phyloP scores from a whole-genome alignment of 1,140 invertebrate species.

The Drosophila ficusphila region DNA sequence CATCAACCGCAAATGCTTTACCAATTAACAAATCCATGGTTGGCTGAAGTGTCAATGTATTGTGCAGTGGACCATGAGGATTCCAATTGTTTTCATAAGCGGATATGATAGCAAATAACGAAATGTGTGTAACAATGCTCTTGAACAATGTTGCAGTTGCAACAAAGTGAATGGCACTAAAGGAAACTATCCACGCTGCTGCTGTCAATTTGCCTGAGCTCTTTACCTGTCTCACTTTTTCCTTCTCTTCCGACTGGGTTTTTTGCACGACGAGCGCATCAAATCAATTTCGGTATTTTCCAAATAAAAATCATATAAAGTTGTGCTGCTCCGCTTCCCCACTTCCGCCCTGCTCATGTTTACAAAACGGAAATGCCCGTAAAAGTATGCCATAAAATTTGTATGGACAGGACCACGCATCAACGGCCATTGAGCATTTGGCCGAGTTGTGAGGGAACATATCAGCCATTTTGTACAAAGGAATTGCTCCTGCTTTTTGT shows the following conservation, averaged over 20 bases:
- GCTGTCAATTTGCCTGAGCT: slow-evolving; percentile 24
- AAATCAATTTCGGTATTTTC: slow-evolving; percentile 74
- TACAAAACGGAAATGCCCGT: slow-evolving; percentile 72
- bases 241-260: neutral
- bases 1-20: slow-evolving; percentile 4
- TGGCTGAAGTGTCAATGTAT: slow-evolving; percentile 6
- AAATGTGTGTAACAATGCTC: neutral
- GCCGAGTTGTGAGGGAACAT: slow-evolving; percentile 16
- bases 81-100: slow-evolving; percentile 21
- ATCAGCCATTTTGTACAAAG: slow-evolving; percentile 49
- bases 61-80: neutral
- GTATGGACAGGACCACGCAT: slow-evolving; percentile 66
- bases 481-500: slow-evolving; percentile 34
- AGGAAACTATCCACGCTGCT: slow-evolving; percentile 7
- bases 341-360: slow-evolving; percentile 36
- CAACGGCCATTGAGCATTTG: slow-evolving; percentile 56
- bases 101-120: slow-evolving; percentile 1
- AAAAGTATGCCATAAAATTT: slow-evolving; percentile 80
- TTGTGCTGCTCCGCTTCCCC: slow-evolving; percentile 30
- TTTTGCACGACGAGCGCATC: slow-evolving; percentile 35
- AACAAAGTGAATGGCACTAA: slow-evolving; percentile 15
- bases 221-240: neutral
- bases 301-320: slow-evolving; percentile 75
- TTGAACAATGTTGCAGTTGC: neutral
- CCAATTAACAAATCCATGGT: slow-evolving; percentile 15